A percentile compares a stretch with the other conserved stretches of the same genome.
Conservation (phyloP, 2,113 vertebrate genomes). For the Salvelinus alpinus region DNA sequence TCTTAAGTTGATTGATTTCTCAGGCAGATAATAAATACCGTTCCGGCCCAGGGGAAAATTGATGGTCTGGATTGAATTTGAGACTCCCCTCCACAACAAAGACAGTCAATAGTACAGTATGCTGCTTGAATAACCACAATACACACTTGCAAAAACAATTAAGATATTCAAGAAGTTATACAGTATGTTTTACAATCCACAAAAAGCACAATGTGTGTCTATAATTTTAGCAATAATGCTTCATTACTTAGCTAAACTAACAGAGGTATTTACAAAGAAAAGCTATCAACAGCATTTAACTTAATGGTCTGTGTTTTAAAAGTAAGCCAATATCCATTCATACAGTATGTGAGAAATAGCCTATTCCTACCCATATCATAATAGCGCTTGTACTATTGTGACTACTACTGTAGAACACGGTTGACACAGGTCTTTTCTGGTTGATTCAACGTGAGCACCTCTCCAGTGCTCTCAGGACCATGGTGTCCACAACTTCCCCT, state of each 20-base stretch:
- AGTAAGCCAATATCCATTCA: too few species aligned
- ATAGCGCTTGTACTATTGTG: background rate
- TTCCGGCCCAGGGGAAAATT: background rate
- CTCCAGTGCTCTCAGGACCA: background rate
- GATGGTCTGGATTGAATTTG: slow-evolving; percentile 1
- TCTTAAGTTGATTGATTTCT: background rate
- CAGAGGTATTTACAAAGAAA: too few species aligned
- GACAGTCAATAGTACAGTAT: background rate
- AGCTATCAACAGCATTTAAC: too few species aligned
- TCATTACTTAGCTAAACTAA: too few species aligned
- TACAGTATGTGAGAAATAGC: too few species aligned
- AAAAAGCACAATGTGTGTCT: too few species aligned
- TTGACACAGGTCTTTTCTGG: background rate
- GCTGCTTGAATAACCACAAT: background rate
- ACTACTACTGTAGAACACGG: background rate
- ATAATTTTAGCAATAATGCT: too few species aligned
- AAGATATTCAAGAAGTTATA: too few species aligned
- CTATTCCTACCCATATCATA: background rate
- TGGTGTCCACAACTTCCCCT: background rate
- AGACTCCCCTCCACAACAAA: background rate
- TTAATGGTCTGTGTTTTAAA: too few species aligned
- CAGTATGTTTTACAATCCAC: too few species aligned
- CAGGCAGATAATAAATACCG: background rate
- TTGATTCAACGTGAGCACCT: slow-evolving; percentile 1
- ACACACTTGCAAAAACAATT: too few species aligned